Percentiles rank a stretch among this genome's conserved stretches.
Evolutionary conservation across 2,113 vertebrate genomes (phyloP).

Genomic region (Hippocampus abdominalis): DNA sequence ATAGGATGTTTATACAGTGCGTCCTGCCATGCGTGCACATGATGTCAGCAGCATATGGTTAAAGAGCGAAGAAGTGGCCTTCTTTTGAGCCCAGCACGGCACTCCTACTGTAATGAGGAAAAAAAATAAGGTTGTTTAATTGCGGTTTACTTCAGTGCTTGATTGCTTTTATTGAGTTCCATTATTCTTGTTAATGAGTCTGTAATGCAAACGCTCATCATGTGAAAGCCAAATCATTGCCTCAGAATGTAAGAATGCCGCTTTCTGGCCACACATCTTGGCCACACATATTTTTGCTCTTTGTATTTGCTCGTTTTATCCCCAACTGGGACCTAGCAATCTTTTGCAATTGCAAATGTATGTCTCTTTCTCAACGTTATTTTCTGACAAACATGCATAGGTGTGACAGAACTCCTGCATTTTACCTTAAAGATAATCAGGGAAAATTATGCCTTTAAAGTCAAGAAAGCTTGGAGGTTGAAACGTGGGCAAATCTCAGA

Average conservation of each 20-base stretch:
- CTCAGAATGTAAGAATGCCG: conserved; percentile 29
- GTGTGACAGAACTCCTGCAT: conserved; percentile 2
- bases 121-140: conserved; percentile 76
- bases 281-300: conserved; percentile 30
- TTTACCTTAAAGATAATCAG: neutral
- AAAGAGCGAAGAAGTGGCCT: conserved; percentile 50
- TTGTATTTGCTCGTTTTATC: conserved; percentile 32
- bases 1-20: conserved; percentile 50
- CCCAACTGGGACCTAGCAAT: conserved; percentile 39
- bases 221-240: conserved; percentile 46
- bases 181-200: conserved; percentile 79
- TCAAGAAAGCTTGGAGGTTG: neutral
- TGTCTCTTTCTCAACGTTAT: conserved; percentile 25
- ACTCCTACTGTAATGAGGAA: conserved; percentile 62
- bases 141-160: conserved; percentile 73
- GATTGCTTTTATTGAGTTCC: conserved; percentile 77
- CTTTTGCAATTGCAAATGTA: conserved; percentile 43
- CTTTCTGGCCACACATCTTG: conserved; percentile 36
- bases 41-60: conserved; percentile 60
- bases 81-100: conserved; percentile 49
- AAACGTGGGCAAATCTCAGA: neutral
- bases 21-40: conserved; percentile 40
- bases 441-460: neutral
- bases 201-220: conserved; percentile 73
- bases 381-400: conserved; percentile 7